Conservation (phyloP, 2,888 invertebrate species). For the Eupithecia inturbata region DNA sequence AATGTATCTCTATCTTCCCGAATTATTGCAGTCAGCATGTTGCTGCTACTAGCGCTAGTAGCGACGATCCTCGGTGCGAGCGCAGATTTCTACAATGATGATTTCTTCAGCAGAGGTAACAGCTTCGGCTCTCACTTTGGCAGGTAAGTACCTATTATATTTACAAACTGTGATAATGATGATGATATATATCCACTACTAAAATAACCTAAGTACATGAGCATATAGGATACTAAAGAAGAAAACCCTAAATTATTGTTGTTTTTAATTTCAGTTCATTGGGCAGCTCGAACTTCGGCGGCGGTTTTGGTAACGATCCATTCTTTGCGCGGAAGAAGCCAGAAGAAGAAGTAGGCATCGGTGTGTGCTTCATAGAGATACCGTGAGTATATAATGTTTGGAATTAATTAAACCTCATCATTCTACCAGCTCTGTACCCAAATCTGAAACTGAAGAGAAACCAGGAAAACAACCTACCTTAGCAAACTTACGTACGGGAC, state of each 20-base stretch:
- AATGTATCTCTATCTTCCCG: neutral
- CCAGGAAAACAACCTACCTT: no score
- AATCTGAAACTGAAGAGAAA: no score
- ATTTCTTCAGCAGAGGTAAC: neutral
- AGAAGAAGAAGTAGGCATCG: neutral
- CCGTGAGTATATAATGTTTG: neutral
- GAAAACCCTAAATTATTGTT: neutral
- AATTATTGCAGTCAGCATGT: neutral
- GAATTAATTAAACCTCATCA: neutral
- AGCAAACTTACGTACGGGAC: no score
- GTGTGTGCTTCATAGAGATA: constrained; percentile 10
- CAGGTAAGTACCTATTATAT: neutral
- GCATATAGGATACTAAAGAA: no score
- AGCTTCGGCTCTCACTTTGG: no score
- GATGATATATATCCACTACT: neutral
- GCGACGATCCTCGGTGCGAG: neutral
- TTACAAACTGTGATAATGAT: neutral
- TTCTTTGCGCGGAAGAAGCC: neutral
- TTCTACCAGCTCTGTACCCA: neutral
- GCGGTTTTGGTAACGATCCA: neutral
- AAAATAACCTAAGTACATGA: no score
- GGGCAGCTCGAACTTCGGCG: neutral
- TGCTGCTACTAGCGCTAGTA: neutral
- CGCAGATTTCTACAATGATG: neutral
- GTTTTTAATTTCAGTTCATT: neutral